A percentile compares a stretch with the other conserved stretches of the same genome.
phyloP scores from a whole-genome alignment of 2,888 invertebrate genomes.

The Habroteleia sp. region DNA sequence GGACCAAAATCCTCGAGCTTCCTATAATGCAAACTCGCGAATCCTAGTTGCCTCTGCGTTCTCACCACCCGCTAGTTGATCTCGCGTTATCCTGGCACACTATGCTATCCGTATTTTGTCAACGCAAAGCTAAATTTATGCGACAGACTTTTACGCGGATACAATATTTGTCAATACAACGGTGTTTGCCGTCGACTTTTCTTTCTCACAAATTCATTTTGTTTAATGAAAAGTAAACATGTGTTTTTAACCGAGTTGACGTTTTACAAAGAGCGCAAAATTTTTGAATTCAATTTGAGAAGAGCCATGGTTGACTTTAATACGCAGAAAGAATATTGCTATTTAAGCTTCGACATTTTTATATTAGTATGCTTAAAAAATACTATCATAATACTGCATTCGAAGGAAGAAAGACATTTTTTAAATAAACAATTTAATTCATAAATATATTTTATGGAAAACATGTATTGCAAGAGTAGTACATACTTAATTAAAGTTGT shows the following conservation, averaged over 20 bases:
- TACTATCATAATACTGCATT: too few species aligned
- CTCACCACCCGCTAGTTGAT: conserved; percentile 53
- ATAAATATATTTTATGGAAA: too few species aligned
- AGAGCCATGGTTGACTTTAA: too few species aligned
- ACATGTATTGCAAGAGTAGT: too few species aligned
- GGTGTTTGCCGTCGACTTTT: conserved; percentile 12
- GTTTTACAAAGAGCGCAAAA: not conserved
- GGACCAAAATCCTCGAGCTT: conserved; percentile 59
- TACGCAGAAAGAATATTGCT: too few species aligned
- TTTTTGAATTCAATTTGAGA: too few species aligned
- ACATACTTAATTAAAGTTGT: too few species aligned
- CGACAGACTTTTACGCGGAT: conserved; percentile 45
- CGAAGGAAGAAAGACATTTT: too few species aligned
- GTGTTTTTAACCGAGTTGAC: conserved; percentile 1
- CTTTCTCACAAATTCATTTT: conserved; percentile 30
- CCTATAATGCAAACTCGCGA: conserved; percentile 61
- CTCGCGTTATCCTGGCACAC: conserved; percentile 51
- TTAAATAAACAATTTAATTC: too few species aligned
- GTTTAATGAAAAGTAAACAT: conserved; percentile 31
- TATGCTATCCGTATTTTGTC: conserved; percentile 44
- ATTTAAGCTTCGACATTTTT: too few species aligned
- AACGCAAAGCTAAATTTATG: conserved; percentile 58
- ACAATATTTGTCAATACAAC: conserved; percentile 48
- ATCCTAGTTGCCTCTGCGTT: conserved; percentile 42
- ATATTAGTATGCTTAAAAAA: too few species aligned